Evolutionary conservation across 2,888 invertebrate species (phyloP).

Genomic region (Alsophila aescularia): DNA sequence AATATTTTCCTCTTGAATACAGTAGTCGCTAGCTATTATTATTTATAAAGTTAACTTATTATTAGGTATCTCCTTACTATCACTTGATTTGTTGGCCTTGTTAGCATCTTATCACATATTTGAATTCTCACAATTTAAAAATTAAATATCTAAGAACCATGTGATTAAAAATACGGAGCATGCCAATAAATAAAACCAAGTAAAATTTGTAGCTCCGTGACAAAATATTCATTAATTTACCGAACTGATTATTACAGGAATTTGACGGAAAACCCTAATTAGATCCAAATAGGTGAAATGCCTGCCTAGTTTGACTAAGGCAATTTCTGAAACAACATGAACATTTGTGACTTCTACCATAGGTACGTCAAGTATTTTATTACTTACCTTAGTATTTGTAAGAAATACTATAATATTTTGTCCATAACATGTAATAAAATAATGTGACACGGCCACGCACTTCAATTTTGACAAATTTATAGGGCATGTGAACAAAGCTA

Average conservation of each 20-base stretch:
- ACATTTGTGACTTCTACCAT: conserved; percentile 34
- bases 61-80: too few species aligned
- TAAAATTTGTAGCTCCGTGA: background rate
- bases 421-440: conserved; percentile 57
- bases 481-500: conserved; percentile 45
- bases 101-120: too few species aligned
- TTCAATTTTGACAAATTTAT: conserved; percentile 51
- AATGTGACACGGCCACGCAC: conserved; percentile 50
- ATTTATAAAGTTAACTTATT: too few species aligned
- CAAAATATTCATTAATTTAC: conserved; percentile 2
- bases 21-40: too few species aligned
- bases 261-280: conserved; percentile 26
- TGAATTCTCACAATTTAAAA: too few species aligned
- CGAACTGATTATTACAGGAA: background rate
- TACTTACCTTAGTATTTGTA: conserved; percentile 16
- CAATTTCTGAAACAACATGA: conserved; percentile 11
- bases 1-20: too few species aligned
- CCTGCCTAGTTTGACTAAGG: conserved; percentile 16
- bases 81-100: too few species aligned
- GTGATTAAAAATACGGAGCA: background rate
- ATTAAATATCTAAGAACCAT: background rate
- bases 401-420: conserved; percentile 46
- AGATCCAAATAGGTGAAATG: conserved; percentile 18
- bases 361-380: conserved; percentile 50
- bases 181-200: background rate